Base-by-base conservation (phyloP, 2,113 vertebrate species). In the Sardina pilchardus region DNA sequence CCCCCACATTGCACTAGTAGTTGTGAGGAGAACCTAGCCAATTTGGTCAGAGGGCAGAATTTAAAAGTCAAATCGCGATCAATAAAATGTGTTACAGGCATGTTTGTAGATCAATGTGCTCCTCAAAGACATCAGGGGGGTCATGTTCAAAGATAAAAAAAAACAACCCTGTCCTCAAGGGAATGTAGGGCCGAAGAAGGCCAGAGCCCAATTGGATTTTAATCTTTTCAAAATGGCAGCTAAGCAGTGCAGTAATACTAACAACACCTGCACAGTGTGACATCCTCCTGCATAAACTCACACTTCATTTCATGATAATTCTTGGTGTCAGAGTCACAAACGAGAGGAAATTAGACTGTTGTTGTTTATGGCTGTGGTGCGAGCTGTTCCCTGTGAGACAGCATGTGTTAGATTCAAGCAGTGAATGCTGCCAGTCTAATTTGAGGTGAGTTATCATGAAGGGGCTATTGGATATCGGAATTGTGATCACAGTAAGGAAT, bases 61-160 rank as follows among this genome's bases (percentile, higher is more conserved):
- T 92, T 94, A 88, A 94, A 95, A 93, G 92, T 93, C 92, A 93
- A 93, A 94, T 94, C 81, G 43, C 90, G 93, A 94, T 95, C 92
- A 89, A 94, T 93, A 85, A 59, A 83, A 90, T 87, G 85, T 89
- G 92, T 92, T 91, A 86, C 91, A 91, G 89, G 87, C 88, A 88
- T 89, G 90, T 93, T 91, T 92, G 89, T 90, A 85, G 87, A 92
- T 92, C 82, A 83, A 84, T 88, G 83, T 86, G 71, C 88, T 90
- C 87, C 82, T 88, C 84, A 89, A 88, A 92, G 87, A 87, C 53
- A 36, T 42, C 1, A 78, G 24, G 85, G 85, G 78, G 39, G 63
- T 86, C 88, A 87, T 26, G 26, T 53, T 83, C 30, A 47, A 63
- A 84, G 85, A 45, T 81, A 83, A 84, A n/a, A 42, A 42, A 42